phyloP scores from a whole-genome alignment of 2,888 invertebrate species.

The Mesorhabditis sp. region DNA sequence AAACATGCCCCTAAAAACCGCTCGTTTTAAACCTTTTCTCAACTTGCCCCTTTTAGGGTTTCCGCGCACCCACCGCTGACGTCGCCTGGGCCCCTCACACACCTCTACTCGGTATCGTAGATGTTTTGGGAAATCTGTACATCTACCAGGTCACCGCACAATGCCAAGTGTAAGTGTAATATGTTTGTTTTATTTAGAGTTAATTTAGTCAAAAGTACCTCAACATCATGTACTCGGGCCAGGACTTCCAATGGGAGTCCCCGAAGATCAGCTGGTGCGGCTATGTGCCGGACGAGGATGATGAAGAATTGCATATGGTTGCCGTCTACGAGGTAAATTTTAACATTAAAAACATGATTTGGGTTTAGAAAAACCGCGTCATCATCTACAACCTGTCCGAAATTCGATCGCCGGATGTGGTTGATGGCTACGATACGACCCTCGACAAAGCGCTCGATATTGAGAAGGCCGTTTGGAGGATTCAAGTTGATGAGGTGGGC shows the following conservation, averaged over 20 bases:
- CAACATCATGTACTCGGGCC: constrained; percentile 15
- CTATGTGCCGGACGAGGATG: constrained; percentile 36
- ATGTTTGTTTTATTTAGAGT: background rate
- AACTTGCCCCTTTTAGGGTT: constrained; percentile 22
- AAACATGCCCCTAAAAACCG: too few species aligned
- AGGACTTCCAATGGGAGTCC: constrained; percentile 10
- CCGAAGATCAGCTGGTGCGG: constrained; percentile 50
- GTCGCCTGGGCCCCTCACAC: constrained; percentile 45
- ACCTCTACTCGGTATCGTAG: constrained; percentile 47
- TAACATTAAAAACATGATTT: background rate
- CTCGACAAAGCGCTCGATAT: constrained; percentile 18
- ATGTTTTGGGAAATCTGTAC: constrained; percentile 41
- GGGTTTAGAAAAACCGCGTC: constrained; percentile 33
- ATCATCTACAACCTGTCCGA: constrained; percentile 35
- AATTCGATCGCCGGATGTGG: constrained; percentile 6
- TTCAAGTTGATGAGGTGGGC: constrained; percentile 23
- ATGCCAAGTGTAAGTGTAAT: constrained; percentile 18
- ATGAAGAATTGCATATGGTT: constrained; percentile 26
- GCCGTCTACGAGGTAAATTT: constrained; percentile 27
- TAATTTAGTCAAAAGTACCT: constrained; percentile 19
- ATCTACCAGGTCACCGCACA: constrained; percentile 40
- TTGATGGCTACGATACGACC: constrained; percentile 12
- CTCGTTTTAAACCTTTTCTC: background rate
- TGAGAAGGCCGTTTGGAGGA: constrained; percentile 22
- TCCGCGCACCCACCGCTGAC: constrained; percentile 39